Evolutionary conservation across 2,113 vertebrate species (phyloP).

Genomic region (Numenius arquata): DNA sequence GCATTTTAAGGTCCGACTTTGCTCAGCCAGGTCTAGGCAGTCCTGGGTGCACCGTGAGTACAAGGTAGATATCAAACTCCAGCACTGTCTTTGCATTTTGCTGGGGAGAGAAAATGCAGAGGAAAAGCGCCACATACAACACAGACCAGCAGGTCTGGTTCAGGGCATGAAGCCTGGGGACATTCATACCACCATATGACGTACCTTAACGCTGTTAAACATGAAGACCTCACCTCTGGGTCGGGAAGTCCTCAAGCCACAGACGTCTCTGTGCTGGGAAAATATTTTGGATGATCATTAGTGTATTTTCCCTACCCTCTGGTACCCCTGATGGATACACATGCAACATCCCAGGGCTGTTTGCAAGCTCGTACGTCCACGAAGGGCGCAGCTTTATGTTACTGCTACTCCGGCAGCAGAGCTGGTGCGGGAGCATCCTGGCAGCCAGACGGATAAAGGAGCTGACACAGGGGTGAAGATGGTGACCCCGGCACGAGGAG

Average conservation of each 20-base stretch:
- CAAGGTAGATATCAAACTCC: background rate
- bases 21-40: background rate
- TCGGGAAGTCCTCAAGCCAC: background rate
- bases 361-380: background rate
- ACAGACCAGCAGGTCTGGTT: background rate
- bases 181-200: background rate
- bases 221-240: background rate
- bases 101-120: background rate
- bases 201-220: background rate
- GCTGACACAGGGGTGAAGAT: background rate
- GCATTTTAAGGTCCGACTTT: background rate
- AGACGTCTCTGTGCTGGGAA: background rate
- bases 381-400: background rate
- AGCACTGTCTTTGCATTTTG: background rate
- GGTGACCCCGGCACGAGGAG: accelerated
- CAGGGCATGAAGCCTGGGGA: background rate
- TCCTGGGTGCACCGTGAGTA: background rate
- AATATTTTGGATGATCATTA: background rate
- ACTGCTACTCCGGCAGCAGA: background rate
- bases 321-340: background rate
- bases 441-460: background rate
- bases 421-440: accelerated
- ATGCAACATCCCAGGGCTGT: background rate
- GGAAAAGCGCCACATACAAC: background rate
- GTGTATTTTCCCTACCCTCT: background rate